Evolutionary conservation across 2,888 invertebrate species (phyloP), one percentile per base, ranked within the genome.

Genomic region (Leptinotarsa haldemani): DNA sequence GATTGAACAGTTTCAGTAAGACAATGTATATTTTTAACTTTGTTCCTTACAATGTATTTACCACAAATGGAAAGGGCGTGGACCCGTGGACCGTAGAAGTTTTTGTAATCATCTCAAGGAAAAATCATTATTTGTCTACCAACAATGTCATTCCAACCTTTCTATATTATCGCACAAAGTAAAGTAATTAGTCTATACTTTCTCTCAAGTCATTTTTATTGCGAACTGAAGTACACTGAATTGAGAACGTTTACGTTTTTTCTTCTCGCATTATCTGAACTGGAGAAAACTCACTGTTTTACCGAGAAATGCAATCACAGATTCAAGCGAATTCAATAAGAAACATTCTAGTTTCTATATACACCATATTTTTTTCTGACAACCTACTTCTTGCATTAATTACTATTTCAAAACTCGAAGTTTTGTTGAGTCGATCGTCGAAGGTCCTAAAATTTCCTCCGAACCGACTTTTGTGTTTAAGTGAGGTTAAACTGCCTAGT

Each of bases 401-500:
- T 53, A n/a, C 18, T n/a, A 58, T 58, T 12, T 20, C 13, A 40
- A 61, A 61, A n/a, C 53, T 20, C 18, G 18, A 61, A 30, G 25
- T 61, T 30, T 30, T 61, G 61, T 61, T 40, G 61, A 15, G 18
- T 13, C 13, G 25, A 22, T 22, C 58, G 13, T 61, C 61, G 9
- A 61, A 40, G 61, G n/a, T 30, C 61, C 61, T 61, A 30, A 16
- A 25, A 30, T 40, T 61, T 25, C 61, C 40, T 40, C 40, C 30
- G 30, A 30, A 25, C 40, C 40, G 40, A 30, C 61, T 56, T 22
- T 56, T 22, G 22, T 56, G 12, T 61, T 61, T 61, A 40, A 16
- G 61, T 61, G 25, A 61, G 61, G 13, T 30, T 25, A 61, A 61
- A 61, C 16, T 61, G 61, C 18, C 61, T 30, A 61, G 61, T 61